These are phyloP conservation scores for Cheilosia vernalis DNA, from an alignment of 2,888 invertebrate genomes.

Conservation along the genomic window DNA sequence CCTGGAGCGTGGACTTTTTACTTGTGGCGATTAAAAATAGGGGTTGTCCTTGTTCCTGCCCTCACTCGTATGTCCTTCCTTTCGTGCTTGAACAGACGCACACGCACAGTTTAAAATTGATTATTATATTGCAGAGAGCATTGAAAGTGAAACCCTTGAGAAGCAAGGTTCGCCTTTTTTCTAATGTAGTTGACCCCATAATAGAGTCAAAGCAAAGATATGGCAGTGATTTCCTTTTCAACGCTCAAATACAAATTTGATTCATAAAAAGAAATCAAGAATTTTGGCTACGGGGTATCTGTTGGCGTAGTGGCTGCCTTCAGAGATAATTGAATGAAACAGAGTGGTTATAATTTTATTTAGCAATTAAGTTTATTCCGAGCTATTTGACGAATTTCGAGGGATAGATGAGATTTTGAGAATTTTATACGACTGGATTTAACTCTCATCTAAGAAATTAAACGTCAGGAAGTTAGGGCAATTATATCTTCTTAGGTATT, in stretches of 20 bases:
- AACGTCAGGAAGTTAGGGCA: slow-evolving; percentile 20
- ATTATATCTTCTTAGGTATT: slow-evolving; percentile 45
- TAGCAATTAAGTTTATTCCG: slow-evolving; percentile 63
- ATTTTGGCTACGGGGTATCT: slow-evolving; percentile 14
- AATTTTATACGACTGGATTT: slow-evolving; percentile 20
- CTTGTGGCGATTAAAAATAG: slow-evolving; percentile 61
- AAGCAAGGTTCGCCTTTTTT: slow-evolving; percentile 33
- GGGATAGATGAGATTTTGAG: slow-evolving; percentile 45
- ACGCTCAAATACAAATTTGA: slow-evolving; percentile 59
- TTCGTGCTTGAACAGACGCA: slow-evolving; percentile 52
- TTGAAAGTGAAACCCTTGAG: slow-evolving; percentile 63
- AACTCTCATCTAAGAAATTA: slow-evolving; percentile 16
- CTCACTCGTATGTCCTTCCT: slow-evolving; percentile 19
- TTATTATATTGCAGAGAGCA: slow-evolving; percentile 53
- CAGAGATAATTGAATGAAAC: slow-evolving; percentile 59
- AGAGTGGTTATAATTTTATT: slow-evolving; percentile 68
- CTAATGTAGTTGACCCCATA: slow-evolving; percentile 55
- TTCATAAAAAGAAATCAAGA: slow-evolving; percentile 29
- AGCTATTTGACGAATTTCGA: slow-evolving; percentile 58
- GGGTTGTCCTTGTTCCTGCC: slow-evolving; percentile 65
- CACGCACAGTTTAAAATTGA: slow-evolving; percentile 68
- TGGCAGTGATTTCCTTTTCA: slow-evolving; percentile 48
- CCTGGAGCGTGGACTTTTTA: slow-evolving; percentile 68
- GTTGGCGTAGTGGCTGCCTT: slow-evolving; percentile 31
- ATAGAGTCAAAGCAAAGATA: slow-evolving; percentile 45